phyloP scores from a whole-genome alignment of 2,797 vertebrate species.

The Anableps anableps region DNA sequence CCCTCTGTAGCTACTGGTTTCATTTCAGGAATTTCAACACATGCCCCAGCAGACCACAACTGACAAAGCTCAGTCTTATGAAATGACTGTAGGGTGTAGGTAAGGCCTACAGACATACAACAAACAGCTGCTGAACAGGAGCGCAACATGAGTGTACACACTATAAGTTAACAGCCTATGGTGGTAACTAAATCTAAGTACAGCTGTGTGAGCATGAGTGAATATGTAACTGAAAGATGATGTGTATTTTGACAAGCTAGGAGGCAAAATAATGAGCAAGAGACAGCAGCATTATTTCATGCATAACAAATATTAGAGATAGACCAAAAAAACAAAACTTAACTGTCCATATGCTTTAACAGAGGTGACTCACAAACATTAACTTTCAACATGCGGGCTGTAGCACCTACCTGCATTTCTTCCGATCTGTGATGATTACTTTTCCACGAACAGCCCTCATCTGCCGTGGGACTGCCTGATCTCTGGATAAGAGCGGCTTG shows the following conservation, averaged over 20 bases:
- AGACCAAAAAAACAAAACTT: not conserved
- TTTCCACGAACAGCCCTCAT: constrained; percentile 66
- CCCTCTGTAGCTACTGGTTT: constrained; percentile 66
- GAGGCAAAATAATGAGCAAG: constrained; percentile 16
- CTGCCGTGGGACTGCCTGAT: constrained; percentile 70
- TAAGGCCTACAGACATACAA: constrained; percentile 41
- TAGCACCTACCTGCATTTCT: constrained; percentile 73
- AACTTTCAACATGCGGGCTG: not conserved
- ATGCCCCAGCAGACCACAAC: constrained; percentile 74
- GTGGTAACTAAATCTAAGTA: constrained; percentile 14
- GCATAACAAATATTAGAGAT: constrained; percentile 11
- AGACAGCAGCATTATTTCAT: constrained; percentile 9
- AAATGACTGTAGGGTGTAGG: constrained; percentile 70
- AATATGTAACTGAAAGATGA: constrained; percentile 41
- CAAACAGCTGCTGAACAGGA: constrained; percentile 15
- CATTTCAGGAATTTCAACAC: constrained; percentile 78
- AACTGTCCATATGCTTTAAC: not conserved
- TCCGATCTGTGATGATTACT: constrained; percentile 57
- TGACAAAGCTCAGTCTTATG: constrained; percentile 73
- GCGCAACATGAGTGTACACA: not conserved
- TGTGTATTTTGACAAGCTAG: constrained; percentile 5
- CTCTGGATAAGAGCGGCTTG: constrained; percentile 63
- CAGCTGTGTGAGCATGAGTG: constrained; percentile 28
- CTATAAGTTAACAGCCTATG: not conserved
- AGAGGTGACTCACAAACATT: not conserved